phyloP scores from a whole-genome alignment of 2,888 invertebrate species.

The Cabera pusaria region DNA sequence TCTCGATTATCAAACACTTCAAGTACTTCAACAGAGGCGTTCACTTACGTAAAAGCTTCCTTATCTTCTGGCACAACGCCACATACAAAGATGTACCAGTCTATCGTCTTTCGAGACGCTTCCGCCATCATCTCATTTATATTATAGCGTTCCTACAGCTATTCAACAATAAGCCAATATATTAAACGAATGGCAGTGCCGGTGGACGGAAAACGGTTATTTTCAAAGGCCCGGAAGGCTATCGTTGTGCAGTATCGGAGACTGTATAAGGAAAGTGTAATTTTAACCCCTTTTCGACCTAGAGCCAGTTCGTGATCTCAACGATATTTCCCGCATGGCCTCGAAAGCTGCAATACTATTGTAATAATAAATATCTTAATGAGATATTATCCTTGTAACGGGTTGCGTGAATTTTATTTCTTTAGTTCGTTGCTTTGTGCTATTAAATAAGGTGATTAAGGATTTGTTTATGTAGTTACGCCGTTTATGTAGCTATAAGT shows the following conservation, averaged over 20 bases:
- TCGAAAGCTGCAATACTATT: constrained; percentile 30
- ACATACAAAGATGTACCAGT: constrained; percentile 26
- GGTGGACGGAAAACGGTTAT: constrained; percentile 37
- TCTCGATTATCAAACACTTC: constrained; percentile 25
- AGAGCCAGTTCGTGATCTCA: constrained; percentile 49
- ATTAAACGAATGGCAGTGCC: constrained; percentile 6
- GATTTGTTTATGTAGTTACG: too few species aligned
- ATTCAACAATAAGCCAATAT: constrained; percentile 21
- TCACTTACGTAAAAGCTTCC: constrained; percentile 33
- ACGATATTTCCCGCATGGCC: constrained; percentile 38
- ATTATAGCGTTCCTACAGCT: constrained; percentile 6
- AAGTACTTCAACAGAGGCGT: constrained; percentile 24
- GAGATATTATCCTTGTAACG: constrained; percentile 17
- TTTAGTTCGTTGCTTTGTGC: too few species aligned
- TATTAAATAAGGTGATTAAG: too few species aligned
- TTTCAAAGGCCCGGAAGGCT: constrained; percentile 48
- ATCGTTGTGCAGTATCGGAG: constrained; percentile 36
- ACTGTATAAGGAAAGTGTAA: constrained; percentile 55
- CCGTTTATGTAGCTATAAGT: too few species aligned
- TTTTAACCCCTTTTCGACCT: constrained; percentile 60
- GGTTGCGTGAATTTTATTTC: constrained; percentile 17
- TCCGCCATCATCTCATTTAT: constrained; percentile 23
- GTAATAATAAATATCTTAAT: constrained; percentile 23
- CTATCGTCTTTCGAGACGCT: constrained; percentile 26
- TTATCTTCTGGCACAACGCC: constrained; percentile 33